These are phyloP conservation scores for Hydrozoanthus gracilis DNA, from an alignment of 92 coral and sea anemone genomes.

Conservation along the genomic window DNA sequence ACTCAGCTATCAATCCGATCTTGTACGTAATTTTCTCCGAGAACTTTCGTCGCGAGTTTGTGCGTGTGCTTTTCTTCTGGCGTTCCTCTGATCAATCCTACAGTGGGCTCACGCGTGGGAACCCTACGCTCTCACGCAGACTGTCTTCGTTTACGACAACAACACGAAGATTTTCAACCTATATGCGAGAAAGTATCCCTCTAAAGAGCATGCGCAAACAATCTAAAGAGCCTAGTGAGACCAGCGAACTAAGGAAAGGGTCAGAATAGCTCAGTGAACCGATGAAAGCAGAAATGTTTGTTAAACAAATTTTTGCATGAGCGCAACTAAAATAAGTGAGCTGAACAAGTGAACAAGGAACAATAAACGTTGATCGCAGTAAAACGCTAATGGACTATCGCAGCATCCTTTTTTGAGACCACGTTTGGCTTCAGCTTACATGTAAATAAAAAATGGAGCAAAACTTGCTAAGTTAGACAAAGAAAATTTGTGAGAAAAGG, in stretches of 20 bases:
- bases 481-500: no score
- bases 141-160: constrained; percentile 29
- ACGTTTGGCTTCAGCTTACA: no score
- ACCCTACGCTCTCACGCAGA: constrained; percentile 29
- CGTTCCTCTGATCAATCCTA: background rate
- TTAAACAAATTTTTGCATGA: no score
- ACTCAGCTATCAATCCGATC: constrained; percentile 80
- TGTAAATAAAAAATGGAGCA: no score
- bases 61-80: constrained; percentile 63
- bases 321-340: no score
- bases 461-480: no score
- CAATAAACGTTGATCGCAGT: no score
- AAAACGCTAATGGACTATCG: no score
- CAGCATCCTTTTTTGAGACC: no score
- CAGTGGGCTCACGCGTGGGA: constrained; percentile 41
- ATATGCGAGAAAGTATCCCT: constrained; percentile 33
- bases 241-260: background rate
- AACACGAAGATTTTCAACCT: constrained; percentile 33
- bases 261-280: background rate
- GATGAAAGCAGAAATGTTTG: no score
- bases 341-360: no score
- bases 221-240: constrained; percentile 18
- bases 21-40: constrained; percentile 82
- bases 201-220: constrained; percentile 43
- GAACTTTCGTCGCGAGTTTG: constrained; percentile 83